Evolutionary conservation across 2,113 vertebrate species (phyloP), one percentile per base, ranked within the genome.

Genomic region (Heterochromis multidens): DNA sequence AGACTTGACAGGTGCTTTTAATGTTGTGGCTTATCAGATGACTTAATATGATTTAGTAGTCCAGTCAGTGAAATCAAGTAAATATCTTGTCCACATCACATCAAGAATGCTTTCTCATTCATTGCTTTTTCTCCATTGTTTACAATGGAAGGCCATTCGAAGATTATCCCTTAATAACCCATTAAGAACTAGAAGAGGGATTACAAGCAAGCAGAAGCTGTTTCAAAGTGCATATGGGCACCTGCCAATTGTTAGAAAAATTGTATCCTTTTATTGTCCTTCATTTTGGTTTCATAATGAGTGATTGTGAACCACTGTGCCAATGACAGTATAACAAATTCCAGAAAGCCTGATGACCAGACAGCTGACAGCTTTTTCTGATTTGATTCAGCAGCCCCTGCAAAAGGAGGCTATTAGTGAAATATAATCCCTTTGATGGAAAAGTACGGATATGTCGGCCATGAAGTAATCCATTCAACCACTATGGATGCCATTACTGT

Each of bases 271-370:
- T 77, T 13, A 29, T 33, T 14, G 19, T 79, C 2, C 33, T 25
- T 63, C 1, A 59, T 8, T 81, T 82, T 63, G 27, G 13, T 54
- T 54, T 74, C 70, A 74, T 3, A 1, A 74, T 11, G 21, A 82
- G 59, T 88, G 88, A 88, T 80, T 89, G 91, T 92, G 90, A 96
- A 94, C 88, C 92, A 91, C 86, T 87, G 85, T 85, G 86, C 56
- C 29, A 59, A 14, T 83, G 58, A 84, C 31, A 29, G 72, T 86
- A 93, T 84, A 91, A 83, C 93, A 90, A 94, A 95, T 94, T 91
- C 81, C 90, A 94, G 81, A 88, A 90, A 93, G 88, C 91, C 87
- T 67, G 46, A 72, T 84, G 89, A 88, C 65, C 81, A 65, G 83
- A 85, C 56, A 62, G 37, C 59, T 86, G 82, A 82, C 79, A 88